Evolutionary conservation across 2,113 vertebrate species (phyloP).

Genomic region (Corythaeola cristata): DNA sequence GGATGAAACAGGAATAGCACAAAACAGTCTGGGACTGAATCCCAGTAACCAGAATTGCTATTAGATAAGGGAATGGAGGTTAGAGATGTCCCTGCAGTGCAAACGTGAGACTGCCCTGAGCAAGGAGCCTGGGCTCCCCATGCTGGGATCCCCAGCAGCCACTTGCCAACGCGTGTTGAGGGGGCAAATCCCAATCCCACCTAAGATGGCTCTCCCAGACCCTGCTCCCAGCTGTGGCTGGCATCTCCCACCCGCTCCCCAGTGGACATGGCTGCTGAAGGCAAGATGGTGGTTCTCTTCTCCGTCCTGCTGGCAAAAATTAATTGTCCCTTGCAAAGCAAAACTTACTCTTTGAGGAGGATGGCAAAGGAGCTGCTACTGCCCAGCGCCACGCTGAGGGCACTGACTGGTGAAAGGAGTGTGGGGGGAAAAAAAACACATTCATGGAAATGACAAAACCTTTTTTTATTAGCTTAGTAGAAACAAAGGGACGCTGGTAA

Average conservation of each 20-base stretch:
- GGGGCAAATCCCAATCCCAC: neutral
- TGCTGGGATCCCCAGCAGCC: neutral
- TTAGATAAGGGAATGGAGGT: neutral
- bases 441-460: fast-evolving
- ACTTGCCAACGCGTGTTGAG: fast-evolving
- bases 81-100: neutral
- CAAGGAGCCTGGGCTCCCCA: fast-evolving
- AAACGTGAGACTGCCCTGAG: fast-evolving
- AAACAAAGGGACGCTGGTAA: neutral
- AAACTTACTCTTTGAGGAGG: neutral
- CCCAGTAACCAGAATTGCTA: neutral
- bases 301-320: neutral
- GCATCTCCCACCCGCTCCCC: neutral
- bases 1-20: neutral
- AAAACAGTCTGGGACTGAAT: neutral
- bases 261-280: neutral
- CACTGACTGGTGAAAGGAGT: neutral
- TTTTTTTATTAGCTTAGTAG: neutral
- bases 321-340: neutral
- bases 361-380: neutral
- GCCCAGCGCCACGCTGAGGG: neutral
- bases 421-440: fast-evolving
- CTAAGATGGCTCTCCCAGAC: neutral
- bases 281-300: fast-evolving
- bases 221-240: fast-evolving